phyloP scores from a whole-genome alignment of 2,113 vertebrate genomes.

The Sinosuthora webbiana region DNA sequence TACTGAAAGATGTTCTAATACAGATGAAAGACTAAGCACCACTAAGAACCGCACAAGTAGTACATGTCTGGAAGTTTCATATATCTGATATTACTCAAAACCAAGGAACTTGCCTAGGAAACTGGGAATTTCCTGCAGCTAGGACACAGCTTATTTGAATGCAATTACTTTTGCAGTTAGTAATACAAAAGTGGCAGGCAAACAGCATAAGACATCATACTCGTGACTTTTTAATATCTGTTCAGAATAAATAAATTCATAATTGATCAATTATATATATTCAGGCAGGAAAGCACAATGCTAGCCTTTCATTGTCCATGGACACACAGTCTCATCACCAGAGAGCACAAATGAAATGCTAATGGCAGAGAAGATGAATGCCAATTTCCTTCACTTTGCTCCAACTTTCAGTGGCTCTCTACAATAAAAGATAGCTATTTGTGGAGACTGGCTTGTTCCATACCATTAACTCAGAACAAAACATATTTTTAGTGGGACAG shows the following conservation, averaged over 20 bases:
- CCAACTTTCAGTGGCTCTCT: conserved; percentile 74
- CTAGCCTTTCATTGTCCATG: conserved; percentile 26
- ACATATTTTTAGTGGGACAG: conserved; percentile 81
- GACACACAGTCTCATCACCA: conserved; percentile 58
- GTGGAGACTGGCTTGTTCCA: conserved; percentile 78
- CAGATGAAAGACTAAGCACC: not conserved
- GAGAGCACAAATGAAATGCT: conserved; percentile 69
- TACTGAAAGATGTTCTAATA: conserved; percentile 24
- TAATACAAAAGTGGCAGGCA: not conserved
- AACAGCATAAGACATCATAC: not conserved
- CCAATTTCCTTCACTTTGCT: conserved; percentile 77
- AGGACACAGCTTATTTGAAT: conserved; percentile 16
- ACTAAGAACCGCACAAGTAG: not conserved
- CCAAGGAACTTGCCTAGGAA: not conserved
- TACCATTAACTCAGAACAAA: conserved; percentile 84
- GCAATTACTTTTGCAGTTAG: not conserved
- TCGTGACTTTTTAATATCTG: not conserved
- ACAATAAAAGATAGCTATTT: conserved; percentile 78
- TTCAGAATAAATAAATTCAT: not conserved
- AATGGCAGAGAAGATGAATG: conserved; percentile 69
- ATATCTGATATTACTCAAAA: not conserved
- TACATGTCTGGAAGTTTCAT: not conserved
- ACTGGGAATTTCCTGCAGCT: not conserved
- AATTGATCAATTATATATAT: conserved; percentile 39
- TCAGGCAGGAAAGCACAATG: conserved; percentile 1